A percentile compares a stretch with the other conserved stretches of the same genome.
Conservation (phyloP, 1,140 invertebrate genomes). For the Drosophila repletoides region DNA sequence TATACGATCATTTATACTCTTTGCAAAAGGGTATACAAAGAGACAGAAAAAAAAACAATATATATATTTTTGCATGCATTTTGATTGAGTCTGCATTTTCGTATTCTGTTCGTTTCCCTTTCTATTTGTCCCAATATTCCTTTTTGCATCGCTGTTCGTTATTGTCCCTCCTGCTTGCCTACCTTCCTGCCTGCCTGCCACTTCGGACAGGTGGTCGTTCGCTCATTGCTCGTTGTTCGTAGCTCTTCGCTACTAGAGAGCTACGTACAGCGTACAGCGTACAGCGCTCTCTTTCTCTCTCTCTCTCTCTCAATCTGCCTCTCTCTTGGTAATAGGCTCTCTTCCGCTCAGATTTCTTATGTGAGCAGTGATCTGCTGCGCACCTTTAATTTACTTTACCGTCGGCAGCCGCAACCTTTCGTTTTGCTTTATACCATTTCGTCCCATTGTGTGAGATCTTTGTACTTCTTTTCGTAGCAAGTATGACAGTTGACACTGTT, state of each 20-base stretch:
- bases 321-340: too few species aligned
- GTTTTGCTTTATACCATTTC: conserved; percentile 29
- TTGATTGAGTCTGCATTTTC: conserved; percentile 45
- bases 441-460: background rate
- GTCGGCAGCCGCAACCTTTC: conserved; percentile 33
- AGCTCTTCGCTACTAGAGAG: too few species aligned
- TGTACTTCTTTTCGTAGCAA: too few species aligned
- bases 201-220: conserved; percentile 65
- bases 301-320: conserved; percentile 10
- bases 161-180: conserved; percentile 38
- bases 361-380: conserved; percentile 13
- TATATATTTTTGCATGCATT: conserved; percentile 36
- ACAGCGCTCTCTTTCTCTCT: background rate
- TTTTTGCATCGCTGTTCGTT: conserved; percentile 39
- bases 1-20: too few species aligned
- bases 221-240: background rate
- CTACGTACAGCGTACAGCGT: too few species aligned
- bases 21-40: background rate
- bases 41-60: conserved; percentile 1
- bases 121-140: conserved; percentile 33
- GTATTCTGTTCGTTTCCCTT: conserved; percentile 43
- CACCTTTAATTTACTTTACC: conserved; percentile 29
- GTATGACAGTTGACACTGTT: conserved; percentile 41
- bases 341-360: conserved; percentile 33
- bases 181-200: conserved; percentile 21